Percentiles rank a stretch among this genome's conserved stretches.
These are phyloP conservation scores for Panurus biarmicus DNA, from an alignment of 2,113 vertebrate genomes.

Conservation along the genomic window DNA sequence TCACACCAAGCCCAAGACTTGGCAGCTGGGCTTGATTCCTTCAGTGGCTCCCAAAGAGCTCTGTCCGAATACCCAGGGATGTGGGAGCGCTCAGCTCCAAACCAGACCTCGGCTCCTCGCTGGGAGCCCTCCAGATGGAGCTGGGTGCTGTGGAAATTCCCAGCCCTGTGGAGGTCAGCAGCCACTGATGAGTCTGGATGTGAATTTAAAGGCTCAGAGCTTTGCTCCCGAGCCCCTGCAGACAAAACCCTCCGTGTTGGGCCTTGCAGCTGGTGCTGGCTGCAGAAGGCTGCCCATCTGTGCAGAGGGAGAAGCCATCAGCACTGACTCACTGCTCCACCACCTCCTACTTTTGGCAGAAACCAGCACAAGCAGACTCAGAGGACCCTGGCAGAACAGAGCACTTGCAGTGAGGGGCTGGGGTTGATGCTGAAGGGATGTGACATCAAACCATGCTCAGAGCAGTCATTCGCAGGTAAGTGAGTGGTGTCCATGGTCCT, in stretches of 20 bases:
- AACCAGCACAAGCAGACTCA: background rate
- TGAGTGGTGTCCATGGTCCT: rapidly evolving
- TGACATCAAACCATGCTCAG: background rate
- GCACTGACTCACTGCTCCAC: background rate
- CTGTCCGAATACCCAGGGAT: background rate
- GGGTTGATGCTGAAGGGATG: background rate
- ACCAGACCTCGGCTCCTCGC: background rate
- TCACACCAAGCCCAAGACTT: background rate
- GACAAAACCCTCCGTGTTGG: background rate
- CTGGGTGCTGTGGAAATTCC: background rate
- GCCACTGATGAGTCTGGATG: background rate
- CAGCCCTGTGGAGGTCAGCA: background rate
- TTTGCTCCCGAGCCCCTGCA: background rate
- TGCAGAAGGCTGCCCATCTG: constrained; percentile 23
- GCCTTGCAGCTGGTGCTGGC: constrained; percentile 28
- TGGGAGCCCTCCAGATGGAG: background rate
- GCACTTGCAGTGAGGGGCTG: background rate
- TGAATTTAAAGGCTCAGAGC: constrained; percentile 37
- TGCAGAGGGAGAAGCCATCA: background rate
- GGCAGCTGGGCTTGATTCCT: background rate
- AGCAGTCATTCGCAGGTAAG: background rate
- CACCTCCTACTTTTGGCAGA: constrained; percentile 8
- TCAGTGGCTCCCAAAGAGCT: background rate
- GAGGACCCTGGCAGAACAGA: background rate
- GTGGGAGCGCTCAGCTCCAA: background rate